phyloP scores from a whole-genome alignment of 2,113 vertebrate species.

The Amphiprion percula region DNA sequence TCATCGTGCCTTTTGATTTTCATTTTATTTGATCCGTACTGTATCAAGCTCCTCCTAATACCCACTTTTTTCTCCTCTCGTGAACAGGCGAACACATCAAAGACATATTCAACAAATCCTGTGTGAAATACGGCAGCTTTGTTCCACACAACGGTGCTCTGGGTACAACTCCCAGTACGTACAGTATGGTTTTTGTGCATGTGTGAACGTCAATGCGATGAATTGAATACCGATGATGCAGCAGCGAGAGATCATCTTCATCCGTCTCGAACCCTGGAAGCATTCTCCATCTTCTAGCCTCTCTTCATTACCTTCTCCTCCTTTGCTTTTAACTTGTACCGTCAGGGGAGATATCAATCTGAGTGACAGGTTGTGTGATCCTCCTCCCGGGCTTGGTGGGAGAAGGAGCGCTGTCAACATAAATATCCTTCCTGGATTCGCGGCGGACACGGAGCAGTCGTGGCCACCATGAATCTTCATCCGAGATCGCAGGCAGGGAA shows the following conservation, averaged over 20 bases:
- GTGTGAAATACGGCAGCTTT: constrained; percentile 53
- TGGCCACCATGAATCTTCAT: constrained; percentile 63
- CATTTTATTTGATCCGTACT: constrained; percentile 50
- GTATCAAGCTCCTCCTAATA: constrained; percentile 33
- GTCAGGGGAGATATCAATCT: constrained; percentile 70
- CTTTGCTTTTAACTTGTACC: constrained; percentile 66
- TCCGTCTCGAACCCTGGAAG: constrained; percentile 45
- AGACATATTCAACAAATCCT: constrained; percentile 63
- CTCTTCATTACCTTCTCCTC: constrained; percentile 65
- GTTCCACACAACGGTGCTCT: constrained; percentile 36
- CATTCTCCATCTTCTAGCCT: constrained; percentile 27
- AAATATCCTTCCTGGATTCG: constrained; percentile 67
- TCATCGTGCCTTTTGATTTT: constrained; percentile 47
- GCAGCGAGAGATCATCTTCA: constrained; percentile 55
- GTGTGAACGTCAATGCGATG: constrained; percentile 53
- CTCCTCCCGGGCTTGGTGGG: constrained; percentile 67
- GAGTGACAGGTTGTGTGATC: constrained; percentile 78
- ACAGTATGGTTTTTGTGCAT: constrained; percentile 23
- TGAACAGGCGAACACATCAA: constrained; percentile 58
- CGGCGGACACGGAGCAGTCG: constrained; percentile 51
- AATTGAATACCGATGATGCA: constrained; percentile 53
- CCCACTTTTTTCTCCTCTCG: not conserved
- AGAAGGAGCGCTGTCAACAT: constrained; percentile 78
- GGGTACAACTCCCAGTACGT: constrained; percentile 39
- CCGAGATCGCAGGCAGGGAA: constrained; percentile 36